Percentiles rank a stretch among this genome's conserved stretches.
Conservation (phyloP, 2,888 invertebrate species). For the Unio delphinus region DNA sequence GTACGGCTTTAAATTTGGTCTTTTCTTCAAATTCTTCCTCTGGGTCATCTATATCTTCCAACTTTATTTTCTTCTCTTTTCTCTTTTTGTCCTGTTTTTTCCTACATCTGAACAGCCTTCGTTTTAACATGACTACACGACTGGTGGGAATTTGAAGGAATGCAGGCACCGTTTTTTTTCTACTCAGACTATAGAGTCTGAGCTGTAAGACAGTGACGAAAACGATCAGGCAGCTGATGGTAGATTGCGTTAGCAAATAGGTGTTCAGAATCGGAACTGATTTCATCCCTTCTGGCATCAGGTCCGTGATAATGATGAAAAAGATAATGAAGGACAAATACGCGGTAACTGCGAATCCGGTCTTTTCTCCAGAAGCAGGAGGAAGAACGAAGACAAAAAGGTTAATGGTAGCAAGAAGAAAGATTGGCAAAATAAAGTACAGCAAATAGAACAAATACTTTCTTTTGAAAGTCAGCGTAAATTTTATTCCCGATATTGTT, state of each 20-base stretch:
- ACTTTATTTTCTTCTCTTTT: background rate
- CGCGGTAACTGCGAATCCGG: slow-evolving; percentile 29
- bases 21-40: slow-evolving; percentile 1
- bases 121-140: slow-evolving; percentile 13
- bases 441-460: slow-evolving; percentile 28
- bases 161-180: slow-evolving; percentile 17
- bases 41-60: background rate
- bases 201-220: slow-evolving; percentile 24
- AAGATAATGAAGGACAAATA: slow-evolving; percentile 38
- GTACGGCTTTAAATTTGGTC: background rate
- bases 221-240: slow-evolving; percentile 29
- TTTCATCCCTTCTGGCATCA: slow-evolving; percentile 42
- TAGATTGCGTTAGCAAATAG: slow-evolving; percentile 28
- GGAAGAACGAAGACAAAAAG: slow-evolving; percentile 30
- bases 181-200: slow-evolving; percentile 24
- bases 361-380: slow-evolving; percentile 33
- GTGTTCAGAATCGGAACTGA: slow-evolving; percentile 28
- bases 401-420: slow-evolving; percentile 23
- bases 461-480: slow-evolving; percentile 19
- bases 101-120: slow-evolving; percentile 9
- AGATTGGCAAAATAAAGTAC: slow-evolving; percentile 33
- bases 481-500: slow-evolving; percentile 24
- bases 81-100: background rate
- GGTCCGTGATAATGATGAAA: slow-evolving; percentile 33
- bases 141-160: slow-evolving; percentile 14